Percentiles rank a stretch among this genome's conserved stretches.
These are phyloP conservation scores for Microchirus variegatus DNA, from an alignment of 2,797 vertebrate species.

Conservation along the genomic window DNA sequence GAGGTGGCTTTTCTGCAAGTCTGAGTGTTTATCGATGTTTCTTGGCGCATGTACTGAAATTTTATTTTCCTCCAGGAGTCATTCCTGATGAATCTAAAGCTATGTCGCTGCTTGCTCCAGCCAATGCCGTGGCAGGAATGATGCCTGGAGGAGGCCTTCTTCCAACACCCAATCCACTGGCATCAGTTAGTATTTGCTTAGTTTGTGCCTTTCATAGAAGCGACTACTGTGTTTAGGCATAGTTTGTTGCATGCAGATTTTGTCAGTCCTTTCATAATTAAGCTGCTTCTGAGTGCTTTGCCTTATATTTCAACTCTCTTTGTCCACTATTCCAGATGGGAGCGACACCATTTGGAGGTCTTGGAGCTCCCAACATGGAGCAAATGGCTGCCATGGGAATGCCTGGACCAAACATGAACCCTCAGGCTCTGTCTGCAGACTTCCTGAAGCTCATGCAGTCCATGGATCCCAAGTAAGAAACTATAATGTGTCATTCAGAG, in stretches of 20 bases:
- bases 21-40: conserved; percentile 62
- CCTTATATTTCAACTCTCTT: too few species aligned
- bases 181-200: conserved; percentile 81
- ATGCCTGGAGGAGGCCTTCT: conserved; percentile 98
- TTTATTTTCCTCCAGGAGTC: conserved; percentile 91
- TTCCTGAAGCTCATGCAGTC: conserved; percentile 98
- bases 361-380: conserved; percentile 93
- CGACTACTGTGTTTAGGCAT: neutral
- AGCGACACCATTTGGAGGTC: conserved; percentile 90
- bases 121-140: conserved; percentile 98
- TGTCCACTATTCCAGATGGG: conserved; percentile 84
- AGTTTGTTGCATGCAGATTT: neutral
- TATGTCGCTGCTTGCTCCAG: conserved; percentile 98
- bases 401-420: conserved; percentile 91
- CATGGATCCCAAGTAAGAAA: conserved; percentile 97
- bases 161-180: conserved; percentile 95
- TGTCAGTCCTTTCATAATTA: neutral
- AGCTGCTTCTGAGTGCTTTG: neutral
- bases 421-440: conserved; percentile 96
- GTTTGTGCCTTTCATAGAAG: neutral
- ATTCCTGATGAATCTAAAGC: conserved; percentile 99
- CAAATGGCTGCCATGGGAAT: conserved; percentile 96
- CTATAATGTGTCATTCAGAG: neutral
- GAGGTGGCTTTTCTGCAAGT: conserved; percentile 84
- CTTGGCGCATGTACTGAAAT: conserved; percentile 49